Conservation (phyloP, 2,888 invertebrate genomes). For the Drosophila fulvimacula region DNA sequence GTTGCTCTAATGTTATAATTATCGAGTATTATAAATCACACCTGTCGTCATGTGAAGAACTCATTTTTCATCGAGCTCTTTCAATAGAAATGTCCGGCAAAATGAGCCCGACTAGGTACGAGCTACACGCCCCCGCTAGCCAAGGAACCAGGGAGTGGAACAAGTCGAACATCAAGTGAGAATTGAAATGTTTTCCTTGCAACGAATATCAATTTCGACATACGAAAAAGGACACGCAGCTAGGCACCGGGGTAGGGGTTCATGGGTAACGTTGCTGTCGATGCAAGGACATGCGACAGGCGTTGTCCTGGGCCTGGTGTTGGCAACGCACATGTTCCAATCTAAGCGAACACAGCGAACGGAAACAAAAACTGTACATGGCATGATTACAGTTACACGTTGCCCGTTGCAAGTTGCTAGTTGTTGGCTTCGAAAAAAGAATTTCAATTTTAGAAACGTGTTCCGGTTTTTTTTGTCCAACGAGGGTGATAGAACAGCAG, state of each 20-base stretch:
- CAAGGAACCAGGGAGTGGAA: conserved; percentile 28
- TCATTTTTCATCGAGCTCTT: conserved; percentile 30
- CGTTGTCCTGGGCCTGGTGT: conserved; percentile 64
- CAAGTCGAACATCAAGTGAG: conserved; percentile 63
- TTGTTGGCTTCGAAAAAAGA: conserved; percentile 49
- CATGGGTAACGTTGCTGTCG: background rate
- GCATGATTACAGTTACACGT: conserved; percentile 70
- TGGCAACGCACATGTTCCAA: conserved; percentile 79
- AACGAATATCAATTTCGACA: conserved; percentile 75
- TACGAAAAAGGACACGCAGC: conserved; percentile 48
- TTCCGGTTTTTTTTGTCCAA: conserved; percentile 45
- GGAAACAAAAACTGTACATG: conserved; percentile 75
- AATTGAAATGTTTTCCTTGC: conserved; percentile 76
- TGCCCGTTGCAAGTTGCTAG: conserved; percentile 23
- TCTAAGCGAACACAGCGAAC: conserved; percentile 64
- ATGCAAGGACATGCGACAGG: conserved; percentile 33
- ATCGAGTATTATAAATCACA: conserved; percentile 36
- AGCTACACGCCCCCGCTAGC: conserved; percentile 43
- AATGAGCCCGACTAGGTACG: conserved; percentile 12
- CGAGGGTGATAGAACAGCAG: conserved; percentile 47
- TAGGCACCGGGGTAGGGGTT: conserved; percentile 28
- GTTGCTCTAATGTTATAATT: conserved; percentile 8
- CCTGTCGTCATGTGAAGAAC: conserved; percentile 54
- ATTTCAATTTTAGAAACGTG: conserved; percentile 78
- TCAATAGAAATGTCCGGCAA: conserved; percentile 36